phyloP scores from a whole-genome alignment of 2,888 invertebrate genomes.

The Tipula confusa region DNA sequence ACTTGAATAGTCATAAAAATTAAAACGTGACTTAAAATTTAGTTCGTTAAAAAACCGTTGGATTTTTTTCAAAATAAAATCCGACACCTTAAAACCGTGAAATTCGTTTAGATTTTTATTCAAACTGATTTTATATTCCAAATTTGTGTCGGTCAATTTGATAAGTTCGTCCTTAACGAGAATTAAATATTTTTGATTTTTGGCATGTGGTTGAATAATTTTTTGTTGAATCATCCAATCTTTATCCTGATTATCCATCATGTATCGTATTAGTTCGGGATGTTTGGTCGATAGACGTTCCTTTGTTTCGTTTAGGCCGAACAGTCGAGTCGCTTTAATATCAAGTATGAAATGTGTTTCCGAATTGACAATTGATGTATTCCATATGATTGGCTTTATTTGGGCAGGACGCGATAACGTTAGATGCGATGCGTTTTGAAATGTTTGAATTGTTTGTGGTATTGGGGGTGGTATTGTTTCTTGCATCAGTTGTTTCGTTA shows the following conservation, averaged over 20 bases:
- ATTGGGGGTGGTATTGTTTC: constrained; percentile 1
- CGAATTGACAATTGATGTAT: constrained; percentile 54
- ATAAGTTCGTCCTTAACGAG: constrained; percentile 59
- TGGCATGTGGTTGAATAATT: constrained; percentile 57
- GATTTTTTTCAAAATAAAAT: constrained; percentile 21
- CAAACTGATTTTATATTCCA: constrained; percentile 51
- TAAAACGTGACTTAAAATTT: constrained; percentile 26
- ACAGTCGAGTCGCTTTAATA: constrained; percentile 48
- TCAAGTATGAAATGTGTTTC: constrained; percentile 60
- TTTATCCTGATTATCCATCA: constrained; percentile 61
- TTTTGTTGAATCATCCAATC: constrained; percentile 59
- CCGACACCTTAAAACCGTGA: constrained; percentile 36
- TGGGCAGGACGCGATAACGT: neutral
- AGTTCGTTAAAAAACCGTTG: neutral
- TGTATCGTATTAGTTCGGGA: constrained; percentile 61
- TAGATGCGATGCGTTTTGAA: neutral
- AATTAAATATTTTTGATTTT: constrained; percentile 57
- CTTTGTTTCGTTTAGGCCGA: constrained; percentile 50
- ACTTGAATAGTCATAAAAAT: constrained; percentile 13
- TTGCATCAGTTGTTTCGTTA: neutral
- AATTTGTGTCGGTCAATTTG: constrained; percentile 54
- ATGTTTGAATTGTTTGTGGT: neutral
- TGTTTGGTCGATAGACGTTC: constrained; percentile 61
- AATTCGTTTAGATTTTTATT: constrained; percentile 50
- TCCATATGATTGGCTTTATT: constrained; percentile 52